Base-by-base conservation (phyloP, 2,888 invertebrate species). In the Xestobium rufovillosum region DNA sequence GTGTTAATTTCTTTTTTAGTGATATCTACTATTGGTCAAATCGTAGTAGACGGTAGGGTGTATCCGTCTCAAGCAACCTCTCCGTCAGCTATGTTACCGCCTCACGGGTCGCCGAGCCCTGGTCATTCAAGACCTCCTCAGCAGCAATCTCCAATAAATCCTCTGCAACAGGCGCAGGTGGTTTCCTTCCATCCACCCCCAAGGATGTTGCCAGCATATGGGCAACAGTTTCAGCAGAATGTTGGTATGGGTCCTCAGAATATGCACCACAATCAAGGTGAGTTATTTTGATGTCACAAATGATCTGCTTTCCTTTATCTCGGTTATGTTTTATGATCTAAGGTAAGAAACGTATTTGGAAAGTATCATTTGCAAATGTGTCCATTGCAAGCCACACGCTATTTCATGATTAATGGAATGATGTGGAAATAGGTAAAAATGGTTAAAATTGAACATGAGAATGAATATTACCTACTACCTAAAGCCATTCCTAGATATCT, bases 1-100 rank as follows among this genome's bases (percentile, higher is more conserved):
- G 27, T 30, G 27, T 14, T 33, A 30, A 4, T 15, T 43, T 44
- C 26, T 11, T 11, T 60, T 58, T 11, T 60, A 83, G 85, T 85
- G 45, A 73, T 87, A 50, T 78, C 81, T 30, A 78, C 78, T 33
- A 78, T 87, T 57, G 87, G 87, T 44, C 80, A 80, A 43, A 83
- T 87, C 53, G 81, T 87, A 27, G 87, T 87, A 41, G 87, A 87
- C 67, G 87, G 87, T 39, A 77, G 85, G 60, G 75, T 83, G 47
- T 86, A 85, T 69, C 78, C 80, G 17, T 65, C 71, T 2, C 60
- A 64, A 28, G 56, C 69, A 12, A 64, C 68, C 3, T 68, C 67
- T 19, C 67, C 71, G 4, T 60, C 50, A 38, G 31, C 38, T 44
- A 27, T 54, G 30, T 41, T 56, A 31, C 52, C 57, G 11, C 56